Conservation (phyloP, 2,113 vertebrate species). For the Dolichallabes microphthalmus region DNA sequence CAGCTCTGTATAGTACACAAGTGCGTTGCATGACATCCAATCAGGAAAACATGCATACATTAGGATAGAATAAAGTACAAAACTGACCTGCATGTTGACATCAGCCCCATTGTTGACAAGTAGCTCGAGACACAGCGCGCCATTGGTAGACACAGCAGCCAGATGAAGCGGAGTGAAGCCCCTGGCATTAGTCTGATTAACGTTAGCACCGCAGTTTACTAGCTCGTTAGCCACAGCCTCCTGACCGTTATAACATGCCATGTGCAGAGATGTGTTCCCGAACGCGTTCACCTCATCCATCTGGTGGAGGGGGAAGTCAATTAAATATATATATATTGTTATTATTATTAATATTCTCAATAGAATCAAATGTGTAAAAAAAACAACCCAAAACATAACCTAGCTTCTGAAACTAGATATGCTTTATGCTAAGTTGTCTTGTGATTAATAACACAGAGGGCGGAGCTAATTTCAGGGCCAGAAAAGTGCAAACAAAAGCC, state of each 20-base stretch:
- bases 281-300: constrained; percentile 86
- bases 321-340: too few species aligned
- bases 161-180: constrained; percentile 92
- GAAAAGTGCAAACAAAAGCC: too few species aligned
- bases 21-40: too few species aligned
- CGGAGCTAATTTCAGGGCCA: too few species aligned
- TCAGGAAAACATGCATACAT: too few species aligned
- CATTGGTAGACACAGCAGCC: constrained; percentile 89
- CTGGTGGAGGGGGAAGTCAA: constrained; percentile 61
- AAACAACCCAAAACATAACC: too few species aligned
- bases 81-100: constrained; percentile 85
- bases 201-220: constrained; percentile 88
- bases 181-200: constrained; percentile 85
- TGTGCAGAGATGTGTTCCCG: constrained; percentile 95
- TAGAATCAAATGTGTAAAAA: neutral
- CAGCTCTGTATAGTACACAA: too few species aligned
- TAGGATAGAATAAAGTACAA: too few species aligned
- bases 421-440: too few species aligned
- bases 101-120: constrained; percentile 93
- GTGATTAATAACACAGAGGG: too few species aligned
- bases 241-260: constrained; percentile 91
- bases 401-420: too few species aligned
- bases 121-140: constrained; percentile 89
- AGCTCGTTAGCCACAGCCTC: constrained; percentile 88
- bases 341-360: neutral